Evolutionary conservation across 2,888 invertebrate genomes (phyloP).

Genomic region (Tholera decimalis): DNA sequence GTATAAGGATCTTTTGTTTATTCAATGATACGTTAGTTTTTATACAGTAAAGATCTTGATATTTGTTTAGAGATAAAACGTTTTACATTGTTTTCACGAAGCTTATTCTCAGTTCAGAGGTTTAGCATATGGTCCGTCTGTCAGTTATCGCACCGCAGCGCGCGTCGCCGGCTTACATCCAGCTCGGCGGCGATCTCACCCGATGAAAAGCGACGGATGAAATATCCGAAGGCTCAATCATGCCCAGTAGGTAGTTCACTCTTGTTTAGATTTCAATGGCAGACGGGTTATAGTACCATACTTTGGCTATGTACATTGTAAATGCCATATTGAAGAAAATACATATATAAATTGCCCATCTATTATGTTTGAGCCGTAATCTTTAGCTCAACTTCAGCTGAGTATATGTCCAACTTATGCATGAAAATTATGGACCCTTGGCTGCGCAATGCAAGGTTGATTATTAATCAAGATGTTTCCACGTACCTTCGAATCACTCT

Average conservation of each 20-base stretch:
- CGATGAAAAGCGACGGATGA: background rate
- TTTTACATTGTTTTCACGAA: background rate
- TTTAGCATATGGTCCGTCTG: background rate
- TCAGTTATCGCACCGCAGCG: background rate
- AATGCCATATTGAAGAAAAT: background rate
- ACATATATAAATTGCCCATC: background rate
- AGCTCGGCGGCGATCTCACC: background rate
- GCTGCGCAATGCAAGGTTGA: background rate
- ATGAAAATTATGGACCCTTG: background rate
- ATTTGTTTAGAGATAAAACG: background rate
- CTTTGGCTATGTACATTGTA: background rate
- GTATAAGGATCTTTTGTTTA: too few species aligned
- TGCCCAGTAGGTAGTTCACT: background rate
- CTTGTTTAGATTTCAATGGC: background rate
- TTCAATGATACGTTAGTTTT: background rate
- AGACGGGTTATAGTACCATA: background rate
- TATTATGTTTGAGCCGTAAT: background rate
- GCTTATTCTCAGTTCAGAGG: background rate
- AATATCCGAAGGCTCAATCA: background rate
- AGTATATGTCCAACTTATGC: background rate
- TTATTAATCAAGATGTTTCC: too few species aligned
- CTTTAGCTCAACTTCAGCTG: background rate
- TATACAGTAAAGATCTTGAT: background rate
- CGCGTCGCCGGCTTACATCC: background rate
- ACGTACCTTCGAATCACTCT: too few species aligned